Evolutionary conservation across 2,113 vertebrate genomes (phyloP).

Genomic region (Hippocampus guttulatus): DNA sequence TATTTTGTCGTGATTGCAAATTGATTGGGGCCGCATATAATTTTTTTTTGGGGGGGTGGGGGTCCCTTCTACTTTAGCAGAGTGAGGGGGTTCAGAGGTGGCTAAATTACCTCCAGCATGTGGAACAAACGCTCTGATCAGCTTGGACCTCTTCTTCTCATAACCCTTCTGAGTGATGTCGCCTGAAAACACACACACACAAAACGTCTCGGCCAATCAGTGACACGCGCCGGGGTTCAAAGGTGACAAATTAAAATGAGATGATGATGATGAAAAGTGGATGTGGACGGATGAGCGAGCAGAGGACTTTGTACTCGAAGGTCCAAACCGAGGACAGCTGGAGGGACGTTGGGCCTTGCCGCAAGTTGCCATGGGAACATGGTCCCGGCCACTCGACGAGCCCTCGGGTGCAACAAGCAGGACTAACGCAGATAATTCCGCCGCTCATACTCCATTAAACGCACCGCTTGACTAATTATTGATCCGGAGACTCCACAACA

Average conservation of each 20-base stretch:
- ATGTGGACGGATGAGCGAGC: not conserved
- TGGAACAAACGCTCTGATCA: constrained; percentile 90
- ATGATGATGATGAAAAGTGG: not conserved
- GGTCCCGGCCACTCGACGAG: constrained; percentile 26
- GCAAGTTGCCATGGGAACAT: constrained; percentile 19
- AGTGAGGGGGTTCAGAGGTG: constrained; percentile 51
- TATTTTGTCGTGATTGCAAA: constrained; percentile 25
- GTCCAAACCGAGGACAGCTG: not conserved
- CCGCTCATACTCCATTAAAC: constrained; percentile 31
- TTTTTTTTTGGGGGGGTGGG: not conserved
- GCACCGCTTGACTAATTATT: constrained; percentile 32
- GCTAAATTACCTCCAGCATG: constrained; percentile 74
- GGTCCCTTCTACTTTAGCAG: not conserved
- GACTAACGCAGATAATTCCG: constrained; percentile 30
- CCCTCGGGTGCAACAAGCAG: constrained; percentile 15
- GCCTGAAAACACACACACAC: constrained; percentile 76
- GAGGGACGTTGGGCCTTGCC: not conserved
- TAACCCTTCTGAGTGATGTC: constrained; percentile 98
- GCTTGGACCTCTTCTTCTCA: constrained; percentile 95
- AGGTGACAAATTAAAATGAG: constrained; percentile 1
- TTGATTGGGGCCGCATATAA: constrained; percentile 17
- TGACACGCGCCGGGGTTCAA: not conserved
- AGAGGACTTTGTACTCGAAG: not conserved
- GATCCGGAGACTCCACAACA: constrained; percentile 9
- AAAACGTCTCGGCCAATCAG: constrained; percentile 50